A percentile compares a stretch with the other conserved stretches of the same genome.
Conservation (phyloP, 2,797 vertebrate species). For the Crax fasciolata region DNA sequence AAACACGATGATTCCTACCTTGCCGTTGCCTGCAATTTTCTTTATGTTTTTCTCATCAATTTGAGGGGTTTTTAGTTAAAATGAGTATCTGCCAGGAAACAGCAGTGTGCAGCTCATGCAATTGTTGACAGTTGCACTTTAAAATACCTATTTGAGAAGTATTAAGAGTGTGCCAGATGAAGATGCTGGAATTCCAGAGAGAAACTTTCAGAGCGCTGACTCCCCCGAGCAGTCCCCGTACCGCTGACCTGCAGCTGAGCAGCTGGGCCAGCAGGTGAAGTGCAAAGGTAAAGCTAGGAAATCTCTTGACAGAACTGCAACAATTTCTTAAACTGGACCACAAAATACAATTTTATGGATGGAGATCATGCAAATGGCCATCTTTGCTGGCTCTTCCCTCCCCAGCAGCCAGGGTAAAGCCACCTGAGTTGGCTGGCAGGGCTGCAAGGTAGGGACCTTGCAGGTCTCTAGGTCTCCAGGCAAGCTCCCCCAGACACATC, state of each 20-base stretch:
- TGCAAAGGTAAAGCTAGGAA: neutral
- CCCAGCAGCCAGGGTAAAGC: neutral
- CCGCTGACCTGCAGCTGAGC: neutral
- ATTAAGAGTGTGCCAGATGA: neutral
- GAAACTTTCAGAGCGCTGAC: neutral
- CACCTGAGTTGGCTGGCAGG: neutral
- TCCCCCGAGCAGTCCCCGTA: neutral
- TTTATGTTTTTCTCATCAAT: neutral
- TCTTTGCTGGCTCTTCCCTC: neutral
- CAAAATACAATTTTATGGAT: neutral
- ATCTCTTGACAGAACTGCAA: neutral
- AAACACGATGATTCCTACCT: neutral
- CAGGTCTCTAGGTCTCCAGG: too few relatives aligned
- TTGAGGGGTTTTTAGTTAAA: neutral
- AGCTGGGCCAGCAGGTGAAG: neutral
- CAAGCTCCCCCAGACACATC: neutral
- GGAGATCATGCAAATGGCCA: neutral
- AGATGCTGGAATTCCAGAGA: neutral
- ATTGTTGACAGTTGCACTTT: neutral
- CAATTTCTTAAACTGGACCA: neutral
- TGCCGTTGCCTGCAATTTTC: neutral
- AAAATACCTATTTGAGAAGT: neutral
- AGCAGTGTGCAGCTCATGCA: neutral
- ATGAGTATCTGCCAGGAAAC: neutral
- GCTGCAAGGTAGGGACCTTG: neutral